Conservation (phyloP, 2,113 vertebrate genomes). For the Arenaria interpres region DNA sequence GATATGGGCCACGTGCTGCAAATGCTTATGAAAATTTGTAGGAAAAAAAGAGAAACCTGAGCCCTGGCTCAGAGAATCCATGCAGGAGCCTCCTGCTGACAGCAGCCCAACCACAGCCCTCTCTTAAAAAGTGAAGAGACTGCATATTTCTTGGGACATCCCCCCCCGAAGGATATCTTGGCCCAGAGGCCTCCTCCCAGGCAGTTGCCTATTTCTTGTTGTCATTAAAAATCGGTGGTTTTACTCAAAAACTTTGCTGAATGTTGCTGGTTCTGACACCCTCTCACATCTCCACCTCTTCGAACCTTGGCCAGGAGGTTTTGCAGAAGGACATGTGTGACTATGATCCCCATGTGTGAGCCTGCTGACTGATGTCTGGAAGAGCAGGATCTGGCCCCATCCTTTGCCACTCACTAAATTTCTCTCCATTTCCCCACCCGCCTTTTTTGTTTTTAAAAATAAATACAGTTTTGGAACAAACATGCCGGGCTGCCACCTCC, state of each 20-base stretch:
- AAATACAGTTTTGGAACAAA: background rate
- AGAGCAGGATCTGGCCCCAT: background rate
- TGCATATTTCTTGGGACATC: background rate
- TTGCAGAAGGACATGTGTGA: background rate
- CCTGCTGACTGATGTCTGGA: background rate
- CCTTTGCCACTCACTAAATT: background rate
- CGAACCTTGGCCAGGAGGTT: background rate
- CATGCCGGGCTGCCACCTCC: fast-evolving
- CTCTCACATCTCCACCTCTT: background rate
- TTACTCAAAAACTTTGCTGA: background rate
- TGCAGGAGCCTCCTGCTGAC: background rate
- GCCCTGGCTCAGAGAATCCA: background rate
- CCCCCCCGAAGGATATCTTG: background rate
- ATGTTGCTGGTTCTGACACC: background rate
- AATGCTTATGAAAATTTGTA: slow-evolving; percentile 19
- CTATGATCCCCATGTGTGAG: background rate
- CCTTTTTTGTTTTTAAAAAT: no score
- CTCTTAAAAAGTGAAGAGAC: background rate
- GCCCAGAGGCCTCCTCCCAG: background rate
- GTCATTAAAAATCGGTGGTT: background rate
- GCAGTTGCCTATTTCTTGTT: background rate
- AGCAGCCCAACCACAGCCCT: background rate
- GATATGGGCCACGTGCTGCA: slow-evolving; percentile 37
- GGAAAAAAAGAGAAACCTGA: background rate
- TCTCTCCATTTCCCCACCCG: background rate